These are phyloP conservation scores for Psophia crepitans DNA, from an alignment of 2,113 vertebrate genomes.

Conservation along the genomic window DNA sequence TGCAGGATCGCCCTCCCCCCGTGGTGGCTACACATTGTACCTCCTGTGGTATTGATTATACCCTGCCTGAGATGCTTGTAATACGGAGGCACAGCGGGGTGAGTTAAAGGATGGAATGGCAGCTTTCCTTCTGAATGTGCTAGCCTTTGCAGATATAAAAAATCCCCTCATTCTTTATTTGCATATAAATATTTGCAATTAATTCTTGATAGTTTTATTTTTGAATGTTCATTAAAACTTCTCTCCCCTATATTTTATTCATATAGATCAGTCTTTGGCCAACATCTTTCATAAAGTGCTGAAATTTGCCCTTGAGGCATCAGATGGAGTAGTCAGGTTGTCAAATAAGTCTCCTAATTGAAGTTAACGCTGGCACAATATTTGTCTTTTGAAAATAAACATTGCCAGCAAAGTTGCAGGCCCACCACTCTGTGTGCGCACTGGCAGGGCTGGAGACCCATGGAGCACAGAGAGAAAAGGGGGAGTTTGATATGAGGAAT, in stretches of 20 bases:
- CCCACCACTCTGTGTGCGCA: conserved; percentile 30
- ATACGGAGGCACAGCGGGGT: not conserved
- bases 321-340: conserved; percentile 81
- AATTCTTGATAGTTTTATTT: conserved; percentile 47
- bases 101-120: not conserved
- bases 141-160: not conserved
- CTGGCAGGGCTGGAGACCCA: conserved; percentile 32
- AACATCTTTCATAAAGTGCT: conserved; percentile 70
- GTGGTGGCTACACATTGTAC: not conserved
- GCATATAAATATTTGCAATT: conserved; percentile 35
- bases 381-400: conserved; percentile 80
- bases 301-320: conserved; percentile 82
- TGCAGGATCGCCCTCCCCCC: not conserved
- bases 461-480: not conserved
- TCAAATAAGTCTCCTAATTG: conserved; percentile 79
- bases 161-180: conserved; percentile 18
- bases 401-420: conserved; percentile 67
- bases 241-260: conserved; percentile 72
- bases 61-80: not conserved
- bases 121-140: not conserved
- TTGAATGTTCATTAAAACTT: conserved; percentile 59
- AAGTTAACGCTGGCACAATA: conserved; percentile 75
- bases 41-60: not conserved
- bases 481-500: not conserved
- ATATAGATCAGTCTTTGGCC: conserved; percentile 59